Evolutionary conservation across 2,113 vertebrate species (phyloP).

Genomic region (Carassius auratus): DNA sequence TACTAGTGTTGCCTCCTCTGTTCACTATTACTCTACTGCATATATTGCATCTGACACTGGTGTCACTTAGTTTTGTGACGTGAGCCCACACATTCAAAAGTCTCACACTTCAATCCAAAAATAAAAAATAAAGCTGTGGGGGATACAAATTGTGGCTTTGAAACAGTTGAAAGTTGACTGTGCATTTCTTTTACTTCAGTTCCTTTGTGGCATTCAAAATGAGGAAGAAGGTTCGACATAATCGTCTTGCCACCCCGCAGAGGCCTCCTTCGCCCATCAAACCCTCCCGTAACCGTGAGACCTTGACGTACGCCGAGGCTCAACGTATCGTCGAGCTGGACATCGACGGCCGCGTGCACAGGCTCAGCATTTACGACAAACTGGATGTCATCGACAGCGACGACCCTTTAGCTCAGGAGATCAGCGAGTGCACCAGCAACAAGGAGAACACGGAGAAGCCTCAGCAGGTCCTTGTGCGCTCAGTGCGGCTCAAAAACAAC

Average conservation of each 20-base stretch:
- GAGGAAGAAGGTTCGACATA: conserved; percentile 93
- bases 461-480: conserved; percentile 83
- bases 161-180: not conserved
- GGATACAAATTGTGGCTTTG: not conserved
- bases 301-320: conserved; percentile 94
- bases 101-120: not conserved
- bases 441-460: conserved; percentile 95
- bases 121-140: not conserved
- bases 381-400: conserved; percentile 91
- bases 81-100: too few relatives aligned
- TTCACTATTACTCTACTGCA: too few relatives aligned
- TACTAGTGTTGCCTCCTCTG: too few relatives aligned
- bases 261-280: conserved; percentile 93
- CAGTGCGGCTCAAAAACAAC: conserved; percentile 89
- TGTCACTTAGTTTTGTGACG: too few relatives aligned
- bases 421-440: conserved; percentile 97
- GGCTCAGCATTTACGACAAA: conserved; percentile 95
- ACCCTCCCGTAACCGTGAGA: conserved; percentile 92
- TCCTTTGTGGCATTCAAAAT: conserved; percentile 70
- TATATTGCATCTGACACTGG: too few relatives aligned
- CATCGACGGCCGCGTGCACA: conserved; percentile 91
- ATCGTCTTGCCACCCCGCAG: conserved; percentile 82
- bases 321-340: conserved; percentile 99
- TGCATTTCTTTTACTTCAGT: conserved; percentile 1
- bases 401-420: conserved; percentile 94